Percentiles rank a stretch among this genome's conserved stretches.
Conservation (phyloP, 2,888 invertebrate genomes). For the Drosophila silvestris region DNA sequence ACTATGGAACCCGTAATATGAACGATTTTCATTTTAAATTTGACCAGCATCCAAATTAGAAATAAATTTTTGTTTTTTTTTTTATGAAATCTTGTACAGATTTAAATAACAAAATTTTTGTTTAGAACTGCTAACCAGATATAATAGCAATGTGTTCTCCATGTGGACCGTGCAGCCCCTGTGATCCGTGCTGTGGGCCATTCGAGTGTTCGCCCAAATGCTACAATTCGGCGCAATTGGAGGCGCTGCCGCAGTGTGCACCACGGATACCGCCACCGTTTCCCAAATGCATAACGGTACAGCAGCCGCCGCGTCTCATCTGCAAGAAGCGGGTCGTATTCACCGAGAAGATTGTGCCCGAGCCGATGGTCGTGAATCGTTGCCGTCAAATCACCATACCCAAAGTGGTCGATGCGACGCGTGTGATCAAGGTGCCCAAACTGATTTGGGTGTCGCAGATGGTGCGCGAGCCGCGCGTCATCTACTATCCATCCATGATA, state of each 20-base stretch:
- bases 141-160: slow-evolving; percentile 27
- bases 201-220: slow-evolving; percentile 31
- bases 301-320: slow-evolving; percentile 29
- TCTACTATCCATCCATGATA: slow-evolving; percentile 35
- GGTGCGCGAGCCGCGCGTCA: slow-evolving; percentile 36
- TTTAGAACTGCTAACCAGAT: neutral
- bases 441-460: slow-evolving; percentile 36
- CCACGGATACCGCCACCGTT: slow-evolving; percentile 78
- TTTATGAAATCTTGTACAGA: slow-evolving; percentile 2
- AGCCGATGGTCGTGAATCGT: slow-evolving; percentile 81
- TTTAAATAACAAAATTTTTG: slow-evolving; percentile 15
- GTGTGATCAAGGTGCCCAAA: slow-evolving; percentile 31
- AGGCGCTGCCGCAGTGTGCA: slow-evolving; percentile 82
- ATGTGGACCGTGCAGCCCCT: slow-evolving; percentile 27
- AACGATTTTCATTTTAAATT: slow-evolving; percentile 15
- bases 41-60: slow-evolving; percentile 33
- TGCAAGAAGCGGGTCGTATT: slow-evolving; percentile 62
- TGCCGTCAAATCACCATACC: slow-evolving; percentile 82
- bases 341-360: slow-evolving; percentile 80
- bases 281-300: slow-evolving; percentile 44
- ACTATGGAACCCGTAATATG: neutral
- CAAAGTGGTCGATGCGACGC: slow-evolving; percentile 68
- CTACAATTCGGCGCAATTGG: slow-evolving; percentile 63
- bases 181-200: slow-evolving; percentile 29
- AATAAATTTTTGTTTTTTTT: slow-evolving; percentile 4